A percentile compares a stretch with the other conserved stretches of the same genome.
These are phyloP conservation scores for Folsomia manolachei DNA, from an alignment of 2,888 invertebrate species.

Conservation along the genomic window DNA sequence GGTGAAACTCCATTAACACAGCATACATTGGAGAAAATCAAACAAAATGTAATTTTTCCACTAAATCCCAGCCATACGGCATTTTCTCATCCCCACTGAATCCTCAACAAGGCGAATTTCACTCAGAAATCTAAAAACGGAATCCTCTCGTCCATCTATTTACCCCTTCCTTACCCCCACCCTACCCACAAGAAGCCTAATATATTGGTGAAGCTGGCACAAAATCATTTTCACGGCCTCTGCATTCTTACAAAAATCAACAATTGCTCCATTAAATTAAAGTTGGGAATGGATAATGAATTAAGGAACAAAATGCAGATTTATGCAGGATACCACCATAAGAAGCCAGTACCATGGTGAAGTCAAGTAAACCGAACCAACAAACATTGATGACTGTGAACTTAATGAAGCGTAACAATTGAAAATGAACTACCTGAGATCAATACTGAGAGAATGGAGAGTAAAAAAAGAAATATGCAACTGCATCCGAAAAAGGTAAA, in stretches of 20 bases:
- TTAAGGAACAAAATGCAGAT: no score
- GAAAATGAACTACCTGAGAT: constrained; percentile 47
- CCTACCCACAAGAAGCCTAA: no score
- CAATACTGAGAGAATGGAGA: background rate
- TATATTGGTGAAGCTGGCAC: no score
- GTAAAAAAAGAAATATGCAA: constrained; percentile 24
- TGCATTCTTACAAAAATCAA: no score
- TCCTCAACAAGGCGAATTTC: constrained; percentile 23
- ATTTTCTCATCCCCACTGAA: constrained; percentile 37
- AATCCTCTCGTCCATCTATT: no score
- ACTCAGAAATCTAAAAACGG: background rate
- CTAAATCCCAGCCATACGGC: constrained; percentile 47
- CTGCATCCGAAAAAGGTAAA: constrained; percentile 34
- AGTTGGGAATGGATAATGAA: no score
- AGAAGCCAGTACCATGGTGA: no score
- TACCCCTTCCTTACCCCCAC: no score
- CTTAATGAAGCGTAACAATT: constrained; percentile 41
- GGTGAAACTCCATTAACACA: constrained; percentile 51
- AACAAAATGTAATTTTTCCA: constrained; percentile 51
- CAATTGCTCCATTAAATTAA: no score
- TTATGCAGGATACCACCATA: no score
- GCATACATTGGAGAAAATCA: constrained; percentile 51
- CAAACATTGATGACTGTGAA: background rate
- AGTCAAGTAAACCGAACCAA: no score
- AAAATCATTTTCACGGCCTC: no score